A percentile compares a stretch with the other conserved stretches of the same genome.
Evolutionary conservation across 2,113 vertebrate species (phyloP).

Genomic region (Helogale parvula): DNA sequence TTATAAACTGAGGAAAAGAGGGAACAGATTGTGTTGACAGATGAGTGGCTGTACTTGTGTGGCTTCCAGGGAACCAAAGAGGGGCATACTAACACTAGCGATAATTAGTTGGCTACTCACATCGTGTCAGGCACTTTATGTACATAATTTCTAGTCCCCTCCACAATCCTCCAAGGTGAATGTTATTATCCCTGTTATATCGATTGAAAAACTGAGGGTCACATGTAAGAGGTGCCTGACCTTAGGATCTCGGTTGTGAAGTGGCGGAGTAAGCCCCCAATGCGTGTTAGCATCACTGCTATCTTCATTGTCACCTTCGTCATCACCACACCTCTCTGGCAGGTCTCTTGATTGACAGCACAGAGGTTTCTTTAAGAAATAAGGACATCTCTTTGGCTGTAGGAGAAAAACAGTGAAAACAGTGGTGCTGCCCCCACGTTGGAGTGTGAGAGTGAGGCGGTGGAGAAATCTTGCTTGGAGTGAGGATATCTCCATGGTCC

Average conservation of each 20-base stretch:
- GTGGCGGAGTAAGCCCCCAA: not conserved
- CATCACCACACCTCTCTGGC: not conserved
- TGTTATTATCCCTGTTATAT: not conserved
- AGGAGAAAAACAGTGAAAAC: not conserved
- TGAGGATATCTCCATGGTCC: not conserved
- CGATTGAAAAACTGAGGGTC: not conserved
- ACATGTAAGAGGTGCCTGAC: not conserved
- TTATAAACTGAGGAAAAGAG: not conserved
- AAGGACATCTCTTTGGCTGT: not conserved
- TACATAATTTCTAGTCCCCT: not conserved
- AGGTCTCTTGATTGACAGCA: not conserved
- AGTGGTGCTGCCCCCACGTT: not conserved
- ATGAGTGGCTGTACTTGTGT: not conserved
- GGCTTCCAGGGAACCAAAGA: not conserved
- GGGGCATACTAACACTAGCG: not conserved
- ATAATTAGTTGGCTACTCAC: not conserved
- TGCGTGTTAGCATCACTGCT: not conserved
- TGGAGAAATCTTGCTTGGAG: not conserved
- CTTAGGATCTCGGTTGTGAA: not conserved
- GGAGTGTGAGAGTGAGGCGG: not conserved
- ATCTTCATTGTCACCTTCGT: not conserved
- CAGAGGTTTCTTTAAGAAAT: not conserved
- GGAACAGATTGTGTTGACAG: not conserved
- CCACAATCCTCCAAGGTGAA: not conserved
- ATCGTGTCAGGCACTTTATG: not conserved